phyloP scores from a whole-genome alignment of 2,797 vertebrate genomes.

The Semaprochilodus insignis region DNA sequence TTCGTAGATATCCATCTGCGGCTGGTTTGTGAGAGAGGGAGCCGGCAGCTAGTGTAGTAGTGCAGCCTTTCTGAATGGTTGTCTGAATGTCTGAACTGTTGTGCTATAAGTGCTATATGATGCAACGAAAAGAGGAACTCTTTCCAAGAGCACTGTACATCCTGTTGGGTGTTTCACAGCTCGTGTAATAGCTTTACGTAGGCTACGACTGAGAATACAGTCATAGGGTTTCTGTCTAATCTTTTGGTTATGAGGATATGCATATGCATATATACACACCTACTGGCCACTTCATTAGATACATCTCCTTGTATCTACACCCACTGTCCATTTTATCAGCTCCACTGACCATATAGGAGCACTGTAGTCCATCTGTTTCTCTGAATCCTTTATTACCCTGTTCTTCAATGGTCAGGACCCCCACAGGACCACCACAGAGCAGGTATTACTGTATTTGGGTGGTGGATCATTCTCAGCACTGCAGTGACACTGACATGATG shows the following conservation, averaged over 20 bases:
- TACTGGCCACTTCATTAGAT: too few species aligned
- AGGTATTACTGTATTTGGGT: too few species aligned
- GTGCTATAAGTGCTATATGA: not conserved
- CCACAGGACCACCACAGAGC: too few species aligned
- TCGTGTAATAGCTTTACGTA: not conserved
- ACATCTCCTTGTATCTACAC: too few species aligned
- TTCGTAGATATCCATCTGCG: not conserved
- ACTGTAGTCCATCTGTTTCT: too few species aligned
- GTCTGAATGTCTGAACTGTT: not conserved
- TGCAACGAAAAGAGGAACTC: not conserved
- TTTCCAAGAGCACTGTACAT: not conserved
- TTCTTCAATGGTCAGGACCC: too few species aligned
- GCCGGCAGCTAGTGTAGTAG: not conserved
- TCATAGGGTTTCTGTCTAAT: not conserved
- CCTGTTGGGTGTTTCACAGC: not conserved
- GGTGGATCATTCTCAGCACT: too few species aligned
- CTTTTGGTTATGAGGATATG: not conserved
- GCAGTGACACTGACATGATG: too few species aligned
- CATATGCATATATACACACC: too few species aligned
- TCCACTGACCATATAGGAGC: too few species aligned
- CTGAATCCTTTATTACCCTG: too few species aligned
- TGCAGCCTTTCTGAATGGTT: not conserved
- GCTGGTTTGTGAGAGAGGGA: not conserved
- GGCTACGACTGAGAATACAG: not conserved
- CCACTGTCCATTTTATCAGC: too few species aligned